Conservation (phyloP, 2,113 vertebrate genomes). For the Hippocampus barbouri region DNA sequence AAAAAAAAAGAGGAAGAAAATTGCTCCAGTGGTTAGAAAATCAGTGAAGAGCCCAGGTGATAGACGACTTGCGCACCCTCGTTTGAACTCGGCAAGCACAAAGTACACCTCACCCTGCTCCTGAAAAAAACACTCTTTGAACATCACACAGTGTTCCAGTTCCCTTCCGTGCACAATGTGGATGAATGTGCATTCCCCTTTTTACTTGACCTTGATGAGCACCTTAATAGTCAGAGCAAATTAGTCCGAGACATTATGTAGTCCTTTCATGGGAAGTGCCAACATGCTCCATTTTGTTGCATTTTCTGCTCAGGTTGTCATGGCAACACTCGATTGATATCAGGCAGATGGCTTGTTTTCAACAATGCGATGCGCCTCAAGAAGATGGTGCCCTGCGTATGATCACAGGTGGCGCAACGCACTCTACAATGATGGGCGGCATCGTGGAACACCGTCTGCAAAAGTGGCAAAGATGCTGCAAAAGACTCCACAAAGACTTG, state of each 20-base stretch:
- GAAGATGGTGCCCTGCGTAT: background rate
- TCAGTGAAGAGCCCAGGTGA: background rate
- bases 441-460: background rate
- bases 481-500: background rate
- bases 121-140: background rate
- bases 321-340: background rate
- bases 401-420: too few species aligned
- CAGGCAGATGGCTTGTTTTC: background rate
- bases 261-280: background rate
- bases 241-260: background rate
- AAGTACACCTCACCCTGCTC: background rate
- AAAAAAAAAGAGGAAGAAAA: background rate
- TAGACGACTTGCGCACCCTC: background rate
- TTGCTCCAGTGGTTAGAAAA: background rate
- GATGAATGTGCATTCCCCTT: background rate
- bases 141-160: background rate
- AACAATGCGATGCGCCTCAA: background rate
- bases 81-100: background rate
- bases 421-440: background rate
- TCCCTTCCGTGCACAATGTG: background rate
- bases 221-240: background rate
- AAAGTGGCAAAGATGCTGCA: background rate
- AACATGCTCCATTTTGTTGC: background rate
- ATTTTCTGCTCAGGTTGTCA: background rate
- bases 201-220: background rate